Base-by-base conservation (phyloP, 2,888 invertebrate genomes). In the Onchidella celtica region DNA sequence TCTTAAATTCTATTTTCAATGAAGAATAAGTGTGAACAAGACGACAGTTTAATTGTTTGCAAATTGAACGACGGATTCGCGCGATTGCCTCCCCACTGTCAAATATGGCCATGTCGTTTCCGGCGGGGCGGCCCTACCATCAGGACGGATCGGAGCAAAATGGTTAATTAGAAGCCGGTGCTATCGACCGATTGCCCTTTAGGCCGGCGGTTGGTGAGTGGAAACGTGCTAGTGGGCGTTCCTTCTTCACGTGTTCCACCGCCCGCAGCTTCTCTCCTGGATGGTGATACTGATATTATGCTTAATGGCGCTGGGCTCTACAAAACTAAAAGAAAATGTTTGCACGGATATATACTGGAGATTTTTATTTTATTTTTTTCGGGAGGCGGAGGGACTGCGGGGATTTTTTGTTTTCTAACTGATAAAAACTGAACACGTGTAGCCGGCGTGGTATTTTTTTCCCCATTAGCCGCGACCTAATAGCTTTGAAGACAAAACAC, bases 151-250 rank as follows among this genome's bases (percentile, higher is more conserved):
- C n/a, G n/a, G n/a, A n/a, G 70, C 17, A 32, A 70, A 55, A 47
- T 55, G 70, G 47, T 70, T 70, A 47, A 70, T 70, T 70, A 70
- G 55, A 70, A 70, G 47, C 47, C 32, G 47, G 70, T 55, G 70
- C 47, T 70, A 70, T 70, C 55, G 70, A 70, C 55, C 70, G 32
- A 24, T 24, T 3, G 29, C 47, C 24, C 11, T 63, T 63, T 63
- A n/a, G 2, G 29, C 29, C 70, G 47, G 29, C 29, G 55, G 47
- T 47, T 55, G 47, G 70, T 47, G 47, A 55, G 70, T 55, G 47
- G 47, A 3, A 11, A 29, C 29, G 29, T 27, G 6, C n/a, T 47
- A 55, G 47, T 27, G 55, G 47, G 29, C 29, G 3, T 70, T 17
- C 29, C 32, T 68, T 40, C 27, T 38, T 36, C 70, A 47, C 70